Percentiles rank a stretch among this genome's conserved stretches.
Conservation (phyloP, 2,888 invertebrate genomes). For the Ypsolopha scabrella region DNA sequence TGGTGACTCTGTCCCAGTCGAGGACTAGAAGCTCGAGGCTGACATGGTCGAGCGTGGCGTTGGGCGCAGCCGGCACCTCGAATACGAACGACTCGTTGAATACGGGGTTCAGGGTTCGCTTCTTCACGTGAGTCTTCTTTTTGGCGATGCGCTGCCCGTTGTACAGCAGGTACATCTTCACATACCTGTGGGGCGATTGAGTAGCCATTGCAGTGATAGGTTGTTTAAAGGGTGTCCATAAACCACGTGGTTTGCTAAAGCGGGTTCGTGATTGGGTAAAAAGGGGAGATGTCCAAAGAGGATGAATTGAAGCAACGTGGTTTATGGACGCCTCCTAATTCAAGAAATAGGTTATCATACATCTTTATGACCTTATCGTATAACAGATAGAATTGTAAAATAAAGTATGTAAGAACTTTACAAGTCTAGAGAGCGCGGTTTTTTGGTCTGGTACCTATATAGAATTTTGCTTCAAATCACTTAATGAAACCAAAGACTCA, state of each 20-base stretch:
- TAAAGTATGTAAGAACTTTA: no score
- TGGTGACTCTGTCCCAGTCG: slow-evolving; percentile 98
- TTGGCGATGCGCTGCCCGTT: slow-evolving; percentile 98
- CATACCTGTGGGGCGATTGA: slow-evolving; percentile 56
- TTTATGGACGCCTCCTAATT: no score
- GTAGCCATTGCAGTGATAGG: neutral
- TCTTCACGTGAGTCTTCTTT: slow-evolving; percentile 99
- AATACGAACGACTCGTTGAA: slow-evolving; percentile 99
- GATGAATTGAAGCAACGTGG: no score
- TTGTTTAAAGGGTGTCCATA: neutral
- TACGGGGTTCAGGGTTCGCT: slow-evolving; percentile 96
- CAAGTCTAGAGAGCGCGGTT: no score
- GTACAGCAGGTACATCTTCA: slow-evolving; percentile 96
- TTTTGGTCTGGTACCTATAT: no score
- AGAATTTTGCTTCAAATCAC: no score
- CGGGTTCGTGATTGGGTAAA: neutral
- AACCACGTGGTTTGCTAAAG: neutral
- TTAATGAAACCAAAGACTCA: no score
- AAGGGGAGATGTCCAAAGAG: no score
- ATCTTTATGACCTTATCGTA: no score
- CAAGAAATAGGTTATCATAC: no score
- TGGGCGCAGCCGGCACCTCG: slow-evolving; percentile 85
- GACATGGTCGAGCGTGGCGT: slow-evolving; percentile 84
- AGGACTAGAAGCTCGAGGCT: slow-evolving; percentile 89
- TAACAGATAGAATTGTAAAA: no score